Conservation (phyloP, 2,888 invertebrate genomes). For the Anarsia innoxiella region DNA sequence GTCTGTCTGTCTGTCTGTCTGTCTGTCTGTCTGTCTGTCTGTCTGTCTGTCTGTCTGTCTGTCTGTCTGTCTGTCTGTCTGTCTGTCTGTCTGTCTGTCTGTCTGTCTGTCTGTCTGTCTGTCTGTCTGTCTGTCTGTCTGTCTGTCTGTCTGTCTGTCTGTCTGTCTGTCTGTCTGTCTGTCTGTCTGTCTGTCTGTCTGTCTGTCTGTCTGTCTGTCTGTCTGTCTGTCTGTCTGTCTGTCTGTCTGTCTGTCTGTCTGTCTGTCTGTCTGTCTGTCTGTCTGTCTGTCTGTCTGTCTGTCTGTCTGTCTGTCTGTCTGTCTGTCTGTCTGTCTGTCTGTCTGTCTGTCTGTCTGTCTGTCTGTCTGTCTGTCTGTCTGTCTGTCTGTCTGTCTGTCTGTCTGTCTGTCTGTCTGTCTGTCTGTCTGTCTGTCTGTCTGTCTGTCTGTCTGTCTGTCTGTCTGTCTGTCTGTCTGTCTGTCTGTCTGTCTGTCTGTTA, state of each 20-base stretch:
- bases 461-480: constrained; percentile 3
- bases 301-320: constrained; percentile 1
- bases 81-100: constrained; percentile 2
- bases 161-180: constrained; percentile 3
- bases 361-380: constrained; percentile 1
- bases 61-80: constrained; percentile 2
- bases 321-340: background rate
- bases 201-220: constrained; percentile 3
- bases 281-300: constrained; percentile 4
- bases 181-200: constrained; percentile 4
- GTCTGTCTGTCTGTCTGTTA: background rate
- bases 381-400: constrained; percentile 1
- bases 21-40: constrained; percentile 2
- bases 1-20: constrained; percentile 2
- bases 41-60: constrained; percentile 2
- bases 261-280: constrained; percentile 4
- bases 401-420: constrained; percentile 1
- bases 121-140: constrained; percentile 2
- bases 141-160: constrained; percentile 2
- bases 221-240: constrained; percentile 4
- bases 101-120: constrained; percentile 2
- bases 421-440: constrained; percentile 1
- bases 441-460: constrained; percentile 1
- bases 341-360: constrained; percentile 1
- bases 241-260: constrained; percentile 3